Percentiles rank a stretch among this genome's conserved stretches.
Conservation (phyloP, 2,113 vertebrate species). For the Ceratotherium simum region DNA sequence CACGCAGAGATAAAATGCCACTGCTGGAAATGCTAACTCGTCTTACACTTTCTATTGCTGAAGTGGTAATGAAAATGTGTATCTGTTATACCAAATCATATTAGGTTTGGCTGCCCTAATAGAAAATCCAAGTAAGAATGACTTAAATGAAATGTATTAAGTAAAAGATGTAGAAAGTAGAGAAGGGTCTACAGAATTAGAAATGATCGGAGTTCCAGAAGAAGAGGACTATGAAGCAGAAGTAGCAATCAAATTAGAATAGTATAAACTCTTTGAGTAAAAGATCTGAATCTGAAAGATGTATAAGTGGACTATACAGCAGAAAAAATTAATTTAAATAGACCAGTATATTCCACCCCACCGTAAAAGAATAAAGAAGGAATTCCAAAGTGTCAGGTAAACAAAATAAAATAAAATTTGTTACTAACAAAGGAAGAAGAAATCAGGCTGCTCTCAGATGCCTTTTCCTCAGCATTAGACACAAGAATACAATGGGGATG, state of each 20-base stretch:
- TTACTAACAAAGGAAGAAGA: neutral
- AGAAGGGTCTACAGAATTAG: neutral
- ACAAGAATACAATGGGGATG: neutral
- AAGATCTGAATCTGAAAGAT: neutral
- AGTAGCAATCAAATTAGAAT: neutral
- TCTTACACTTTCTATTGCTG: neutral
- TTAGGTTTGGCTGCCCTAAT: too few relatives aligned
- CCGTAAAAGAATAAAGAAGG: neutral
- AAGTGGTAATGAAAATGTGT: neutral
- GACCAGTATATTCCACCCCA: too few relatives aligned
- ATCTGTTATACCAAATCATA: neutral
- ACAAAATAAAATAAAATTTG: neutral
- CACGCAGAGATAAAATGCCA: neutral
- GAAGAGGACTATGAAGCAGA: neutral
- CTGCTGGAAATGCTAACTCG: neutral
- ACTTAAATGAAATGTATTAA: neutral
- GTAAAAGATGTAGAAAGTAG: neutral
- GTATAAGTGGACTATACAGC: rapidly evolving
- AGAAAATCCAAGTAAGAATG: neutral
- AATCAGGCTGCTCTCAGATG: neutral
- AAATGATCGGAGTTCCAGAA: neutral
- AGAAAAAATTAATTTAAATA: neutral
- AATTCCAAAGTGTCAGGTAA: neutral
- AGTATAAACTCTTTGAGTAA: neutral
- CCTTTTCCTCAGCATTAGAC: neutral